Base-by-base conservation (phyloP, 2,113 vertebrate genomes). In the Phaethon lepturus region DNA sequence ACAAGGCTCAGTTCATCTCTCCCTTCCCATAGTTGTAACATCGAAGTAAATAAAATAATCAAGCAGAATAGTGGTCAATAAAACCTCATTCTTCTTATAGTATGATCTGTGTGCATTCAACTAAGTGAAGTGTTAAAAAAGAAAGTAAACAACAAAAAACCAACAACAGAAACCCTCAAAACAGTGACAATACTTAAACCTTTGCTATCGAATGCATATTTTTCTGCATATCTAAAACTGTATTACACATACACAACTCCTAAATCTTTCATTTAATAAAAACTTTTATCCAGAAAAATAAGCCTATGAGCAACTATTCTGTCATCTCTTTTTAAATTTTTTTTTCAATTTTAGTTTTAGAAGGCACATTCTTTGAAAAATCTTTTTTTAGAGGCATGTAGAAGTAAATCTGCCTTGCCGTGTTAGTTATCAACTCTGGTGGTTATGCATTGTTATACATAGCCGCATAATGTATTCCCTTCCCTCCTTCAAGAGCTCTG, bases 381-480 rank as follows among this genome's bases (percentile, higher is more conserved):
- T 0, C 0, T 0, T 35, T 83, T 86, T 87, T 53, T 23, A 71
- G 31, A 53, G 17, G 7, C 31, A 17, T 31, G 14, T 73, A 52
- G 59, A 60, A 53, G 10, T 91, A 58, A 86, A 74, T 58, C 17
- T 77, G 20, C 38, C 40, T 87, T 87, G 6, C 9, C 26, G n/a
- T 71, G 28, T 67, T 86, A 40, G 53, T 69, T 86, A 66, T 18
- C 42, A 40, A 3, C 62, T 85, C 59, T 71, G 60, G 16, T 11
- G 2, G 86, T 94, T 79, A 56, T 91, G 38, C 22, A 17, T 59
- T 86, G 35, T 64, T 85, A 52, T 40, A 53, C 31, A 13, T 49
- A 67, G 69, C 24, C 18, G 38, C 44, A 11, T 55, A 25, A 4
- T 22, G 44, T 19, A 7, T 17, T 78, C 16, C n/a, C 33, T 42